These are phyloP conservation scores for Pygoscelis adeliae DNA, from an alignment of 2,113 vertebrate genomes.

Conservation along the genomic window DNA sequence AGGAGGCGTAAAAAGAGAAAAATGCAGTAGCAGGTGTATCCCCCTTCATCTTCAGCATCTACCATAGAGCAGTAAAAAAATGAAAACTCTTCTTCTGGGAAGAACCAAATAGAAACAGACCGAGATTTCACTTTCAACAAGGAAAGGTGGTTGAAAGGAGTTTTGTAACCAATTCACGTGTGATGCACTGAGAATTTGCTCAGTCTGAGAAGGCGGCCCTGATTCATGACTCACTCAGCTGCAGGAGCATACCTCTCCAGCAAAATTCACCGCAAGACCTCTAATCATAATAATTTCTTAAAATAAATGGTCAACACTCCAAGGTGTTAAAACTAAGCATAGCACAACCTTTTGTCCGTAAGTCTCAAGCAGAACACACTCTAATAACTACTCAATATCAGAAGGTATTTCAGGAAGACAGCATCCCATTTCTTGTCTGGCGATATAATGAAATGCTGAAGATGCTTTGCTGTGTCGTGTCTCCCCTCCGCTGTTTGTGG, in stretches of 20 bases:
- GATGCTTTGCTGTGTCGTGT: not conserved
- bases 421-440: not conserved
- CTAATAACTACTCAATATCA: not conserved
- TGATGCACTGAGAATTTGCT: not conserved
- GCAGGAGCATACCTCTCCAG: not conserved
- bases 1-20: not conserved
- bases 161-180: not conserved
- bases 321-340: not conserved
- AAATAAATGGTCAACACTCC: not conserved
- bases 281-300: not conserved
- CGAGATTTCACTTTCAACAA: not conserved
- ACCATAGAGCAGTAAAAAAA: not conserved
- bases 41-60: not conserved
- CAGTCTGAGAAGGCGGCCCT: not conserved
- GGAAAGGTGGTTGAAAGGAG: not conserved
- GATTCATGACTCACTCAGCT: no score
- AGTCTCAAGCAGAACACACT: not conserved
- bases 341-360: accelerated
- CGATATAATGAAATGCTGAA: accelerated
- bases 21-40: not conserved
- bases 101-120: not conserved
- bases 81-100: not conserved
- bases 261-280: not conserved
- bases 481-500: not conserved
- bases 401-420: not conserved